Evolutionary conservation across 2,113 vertebrate genomes (phyloP), one percentile per base, ranked within the genome.

Genomic region (Sigmodon hispidus): DNA sequence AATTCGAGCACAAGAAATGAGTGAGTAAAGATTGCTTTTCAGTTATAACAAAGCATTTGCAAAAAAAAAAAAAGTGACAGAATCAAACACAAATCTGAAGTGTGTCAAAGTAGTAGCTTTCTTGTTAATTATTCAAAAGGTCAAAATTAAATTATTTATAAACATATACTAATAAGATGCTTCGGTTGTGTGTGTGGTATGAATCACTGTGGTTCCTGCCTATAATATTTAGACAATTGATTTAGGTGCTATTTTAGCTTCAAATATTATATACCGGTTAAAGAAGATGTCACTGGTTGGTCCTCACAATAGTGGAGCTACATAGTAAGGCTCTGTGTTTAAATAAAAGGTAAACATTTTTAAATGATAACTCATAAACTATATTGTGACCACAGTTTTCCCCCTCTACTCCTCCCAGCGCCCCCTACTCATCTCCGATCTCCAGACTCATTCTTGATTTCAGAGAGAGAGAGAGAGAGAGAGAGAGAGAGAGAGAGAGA

Each of bases 91-190:
- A 85, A 91, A 59, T 24, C 55, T 50, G 12, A 92, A 91, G 31
- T 79, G 7, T 2, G 5, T 89, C 73, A 94, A 96, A 90, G 92
- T 87, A 84, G 10, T 79, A 73, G 43, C 29, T 73, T 80, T 91
- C 45, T 59, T 8, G 7, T 95, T 94, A 81, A 96, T 89, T 88
- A 93, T 91, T 85, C 65, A 96, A 95, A 94, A 93, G 45, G 40
- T 21, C 40, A 91, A 94, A 91, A 94, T 95, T 89, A 88, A 96
- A 85, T 95, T 91, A 94, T 88, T 50, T 81, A 89, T 83, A 70
- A 15, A 75, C 29, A 61, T 34, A n/a, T 29, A 94, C 29, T 45
- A 75, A 87, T 85, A 57, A 69, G 70, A 87, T 7, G 26, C 61
- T 61, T 79, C 76, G 63, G 40, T 43, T 59, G 1, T 22, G 2